phyloP scores from a whole-genome alignment of 1,140 invertebrate species.

The Calycopis cecrops region DNA sequence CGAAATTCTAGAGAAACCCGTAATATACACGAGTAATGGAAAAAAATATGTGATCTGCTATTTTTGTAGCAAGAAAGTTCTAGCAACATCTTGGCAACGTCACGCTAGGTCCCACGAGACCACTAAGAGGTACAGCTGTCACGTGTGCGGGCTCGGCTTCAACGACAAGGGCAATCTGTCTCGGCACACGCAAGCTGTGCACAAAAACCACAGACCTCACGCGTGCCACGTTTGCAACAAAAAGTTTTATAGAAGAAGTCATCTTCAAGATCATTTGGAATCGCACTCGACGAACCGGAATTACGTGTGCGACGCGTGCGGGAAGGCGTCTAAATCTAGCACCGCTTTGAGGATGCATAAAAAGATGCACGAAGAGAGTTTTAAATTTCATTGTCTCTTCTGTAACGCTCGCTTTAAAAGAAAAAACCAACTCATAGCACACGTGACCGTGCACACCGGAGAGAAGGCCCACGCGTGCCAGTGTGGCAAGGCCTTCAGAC shows the following conservation, averaged over 20 bases:
- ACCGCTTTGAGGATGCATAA: conserved; percentile 49
- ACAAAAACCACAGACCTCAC: conserved; percentile 69
- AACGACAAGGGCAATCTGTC: conserved; percentile 70
- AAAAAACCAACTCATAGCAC: conserved; percentile 36
- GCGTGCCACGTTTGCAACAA: conserved; percentile 68
- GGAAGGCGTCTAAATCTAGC: conserved; percentile 39
- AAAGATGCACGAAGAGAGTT: conserved; percentile 29
- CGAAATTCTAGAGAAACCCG: not conserved
- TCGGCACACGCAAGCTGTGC: conserved; percentile 62
- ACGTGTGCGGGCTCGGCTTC: conserved; percentile 43
- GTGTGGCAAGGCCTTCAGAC: conserved; percentile 46
- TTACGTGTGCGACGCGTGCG: conserved; percentile 72
- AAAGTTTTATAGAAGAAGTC: conserved; percentile 64
- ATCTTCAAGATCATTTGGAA: conserved; percentile 56
- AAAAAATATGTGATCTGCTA: conserved; percentile 60
- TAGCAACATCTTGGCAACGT: conserved; percentile 41
- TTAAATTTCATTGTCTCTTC: conserved; percentile 34
- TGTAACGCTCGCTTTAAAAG: conserved; percentile 57
- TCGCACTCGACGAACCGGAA: conserved; percentile 76
- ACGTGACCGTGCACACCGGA: conserved; percentile 46
- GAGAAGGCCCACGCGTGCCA: conserved; percentile 37
- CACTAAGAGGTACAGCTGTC: conserved; percentile 37
- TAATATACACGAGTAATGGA: conserved; percentile 22
- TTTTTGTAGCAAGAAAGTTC: conserved; percentile 66
- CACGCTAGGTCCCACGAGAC: conserved; percentile 34